phyloP scores from a whole-genome alignment of 2,797 vertebrate species.

The Notamacropus eugenii region DNA sequence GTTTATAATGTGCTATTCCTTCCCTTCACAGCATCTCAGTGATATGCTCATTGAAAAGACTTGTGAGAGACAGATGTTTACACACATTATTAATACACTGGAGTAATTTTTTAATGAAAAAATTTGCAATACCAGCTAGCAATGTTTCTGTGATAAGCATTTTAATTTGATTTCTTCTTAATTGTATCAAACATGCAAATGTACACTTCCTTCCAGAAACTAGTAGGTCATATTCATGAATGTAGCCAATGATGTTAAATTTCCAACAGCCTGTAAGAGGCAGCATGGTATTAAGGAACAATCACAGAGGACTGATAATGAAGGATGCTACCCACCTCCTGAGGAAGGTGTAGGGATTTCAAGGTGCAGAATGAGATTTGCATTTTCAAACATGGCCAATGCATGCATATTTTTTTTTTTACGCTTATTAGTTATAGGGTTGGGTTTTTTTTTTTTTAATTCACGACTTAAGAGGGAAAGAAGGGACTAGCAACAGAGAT shows the following conservation, averaged over 20 bases:
- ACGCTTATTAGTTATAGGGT: not conserved
- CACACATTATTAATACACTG: not conserved
- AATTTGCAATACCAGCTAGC: not conserved
- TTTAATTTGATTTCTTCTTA: not conserved
- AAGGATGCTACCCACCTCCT: not conserved
- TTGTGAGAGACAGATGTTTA: constrained; percentile 20
- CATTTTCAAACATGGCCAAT: not conserved
- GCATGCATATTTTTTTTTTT: not conserved
- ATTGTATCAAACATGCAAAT: not conserved
- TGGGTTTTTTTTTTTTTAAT: not conserved
- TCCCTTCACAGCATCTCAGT: constrained; percentile 2
- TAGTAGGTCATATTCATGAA: not conserved
- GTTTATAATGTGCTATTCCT: not conserved
- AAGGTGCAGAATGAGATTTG: not conserved
- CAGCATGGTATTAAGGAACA: not conserved
- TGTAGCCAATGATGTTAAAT: not conserved
- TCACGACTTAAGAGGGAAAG: not conserved
- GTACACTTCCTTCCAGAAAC: not conserved
- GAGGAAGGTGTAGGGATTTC: not conserved
- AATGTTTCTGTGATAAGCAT: not conserved
- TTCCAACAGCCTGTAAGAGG: not conserved
- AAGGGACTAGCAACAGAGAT: not conserved
- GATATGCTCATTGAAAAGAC: not conserved
- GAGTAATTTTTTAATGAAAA: not conserved
- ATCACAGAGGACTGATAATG: not conserved